phyloP scores from a whole-genome alignment of 2,113 vertebrate genomes.

The Mola mola region DNA sequence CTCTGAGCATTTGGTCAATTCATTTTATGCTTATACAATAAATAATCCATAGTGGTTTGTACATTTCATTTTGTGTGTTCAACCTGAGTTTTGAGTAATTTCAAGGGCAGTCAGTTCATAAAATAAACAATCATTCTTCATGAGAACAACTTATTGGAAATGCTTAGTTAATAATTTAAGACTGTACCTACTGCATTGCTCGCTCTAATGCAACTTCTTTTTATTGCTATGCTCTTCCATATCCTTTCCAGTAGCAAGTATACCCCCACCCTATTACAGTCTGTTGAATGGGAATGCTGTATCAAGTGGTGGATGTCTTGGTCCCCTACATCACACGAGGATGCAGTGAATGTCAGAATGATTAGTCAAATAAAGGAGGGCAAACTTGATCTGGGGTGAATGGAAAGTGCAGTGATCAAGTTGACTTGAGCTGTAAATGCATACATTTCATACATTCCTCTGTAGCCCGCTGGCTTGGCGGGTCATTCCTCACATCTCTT shows the following conservation, averaged over 20 bases:
- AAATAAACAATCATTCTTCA: conserved; percentile 59
- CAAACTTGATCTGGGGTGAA: conserved; percentile 71
- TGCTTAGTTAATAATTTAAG: conserved; percentile 42
- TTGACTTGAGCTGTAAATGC: conserved; percentile 58
- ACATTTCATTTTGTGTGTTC: conserved; percentile 38
- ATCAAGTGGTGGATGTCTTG: conserved; percentile 61
- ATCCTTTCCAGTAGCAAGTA: conserved; percentile 59
- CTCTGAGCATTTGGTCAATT: conserved; percentile 32
- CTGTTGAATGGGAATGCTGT: conserved; percentile 70
- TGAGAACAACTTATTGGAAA: conserved; percentile 31
- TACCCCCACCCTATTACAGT: conserved; percentile 48
- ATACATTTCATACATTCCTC: conserved; percentile 72
- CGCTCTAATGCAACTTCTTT: conserved; percentile 46
- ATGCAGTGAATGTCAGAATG: conserved; percentile 67
- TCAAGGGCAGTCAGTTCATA: conserved; percentile 38
- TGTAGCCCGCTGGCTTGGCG: conserved; percentile 55
- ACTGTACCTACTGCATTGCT: conserved; percentile 47
- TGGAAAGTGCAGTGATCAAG: conserved; percentile 76
- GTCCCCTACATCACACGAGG: conserved; percentile 66
- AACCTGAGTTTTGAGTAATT: conserved; percentile 67
- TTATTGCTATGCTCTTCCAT: conserved; percentile 76
- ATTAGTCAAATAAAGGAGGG: conserved; percentile 39
- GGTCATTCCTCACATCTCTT: conserved; percentile 41
- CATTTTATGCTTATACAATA: conserved; percentile 44
- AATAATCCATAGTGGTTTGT: conserved; percentile 66